A percentile compares a stretch with the other conserved stretches of the same genome.
Evolutionary conservation across 2,797 vertebrate species (phyloP).

Genomic region (Chlorospingus semifuscus): DNA sequence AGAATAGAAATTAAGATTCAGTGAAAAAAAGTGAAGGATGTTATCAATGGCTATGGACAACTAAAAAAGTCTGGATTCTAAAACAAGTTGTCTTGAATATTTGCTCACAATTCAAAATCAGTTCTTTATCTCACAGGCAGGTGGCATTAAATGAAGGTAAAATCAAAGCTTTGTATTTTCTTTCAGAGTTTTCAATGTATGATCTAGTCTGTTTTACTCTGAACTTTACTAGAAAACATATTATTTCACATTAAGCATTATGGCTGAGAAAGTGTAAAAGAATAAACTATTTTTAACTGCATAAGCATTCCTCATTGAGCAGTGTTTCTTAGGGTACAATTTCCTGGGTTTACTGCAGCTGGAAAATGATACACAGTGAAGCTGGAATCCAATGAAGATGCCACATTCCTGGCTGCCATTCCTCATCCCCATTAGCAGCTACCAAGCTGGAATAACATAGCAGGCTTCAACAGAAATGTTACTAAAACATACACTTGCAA

Average conservation of each 20-base stretch:
- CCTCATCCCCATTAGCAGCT: not conserved
- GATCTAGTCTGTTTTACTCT: not conserved
- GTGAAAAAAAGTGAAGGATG: not conserved
- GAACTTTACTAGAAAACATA: not conserved
- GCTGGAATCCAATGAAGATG: not conserved
- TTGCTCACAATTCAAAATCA: not conserved
- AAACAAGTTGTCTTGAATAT: not conserved
- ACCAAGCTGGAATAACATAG: not conserved
- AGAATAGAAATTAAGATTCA: not conserved
- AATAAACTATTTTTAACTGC: not conserved
- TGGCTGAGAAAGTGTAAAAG: not conserved
- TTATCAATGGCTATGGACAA: not conserved
- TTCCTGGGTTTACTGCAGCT: not conserved
- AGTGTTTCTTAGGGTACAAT: not conserved
- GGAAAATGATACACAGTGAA: slow-evolving; percentile 17
- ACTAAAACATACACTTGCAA: not conserved
- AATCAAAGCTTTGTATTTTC: not conserved
- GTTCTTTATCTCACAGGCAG: slow-evolving; percentile 20
- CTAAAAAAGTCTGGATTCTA: not conserved
- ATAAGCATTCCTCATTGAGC: not conserved
- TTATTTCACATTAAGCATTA: not conserved
- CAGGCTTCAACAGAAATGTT: not conserved
- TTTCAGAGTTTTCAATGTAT: not conserved
- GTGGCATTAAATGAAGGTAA: not conserved
- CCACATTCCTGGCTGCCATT: slow-evolving; percentile 6